These are phyloP conservation scores for Oscheius sp. DNA, from an alignment of 2,888 invertebrate genomes.

Conservation along the genomic window DNA sequence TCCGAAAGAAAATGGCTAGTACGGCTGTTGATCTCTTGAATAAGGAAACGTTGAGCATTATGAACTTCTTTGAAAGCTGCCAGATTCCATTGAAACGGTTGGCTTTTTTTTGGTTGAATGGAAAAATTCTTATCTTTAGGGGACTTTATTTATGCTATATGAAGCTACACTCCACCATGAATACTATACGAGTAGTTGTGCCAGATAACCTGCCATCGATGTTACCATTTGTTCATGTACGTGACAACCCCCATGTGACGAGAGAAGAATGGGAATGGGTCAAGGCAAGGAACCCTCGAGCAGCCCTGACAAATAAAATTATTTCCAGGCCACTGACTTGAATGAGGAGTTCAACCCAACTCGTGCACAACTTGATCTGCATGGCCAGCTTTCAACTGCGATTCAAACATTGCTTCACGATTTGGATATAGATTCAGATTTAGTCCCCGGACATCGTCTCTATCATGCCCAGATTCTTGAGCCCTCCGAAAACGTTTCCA, in stretches of 20 bases:
- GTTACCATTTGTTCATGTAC: conserved; percentile 88
- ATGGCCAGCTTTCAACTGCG: conserved; percentile 58
- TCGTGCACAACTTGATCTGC: conserved; percentile 71
- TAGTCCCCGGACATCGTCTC: conserved; percentile 83
- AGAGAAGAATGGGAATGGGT: conserved; percentile 93
- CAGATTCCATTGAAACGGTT: conserved; percentile 80
- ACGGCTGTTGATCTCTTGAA: conserved; percentile 83
- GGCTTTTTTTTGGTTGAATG: background rate
- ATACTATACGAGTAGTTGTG: conserved; percentile 79
- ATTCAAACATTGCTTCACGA: conserved; percentile 56
- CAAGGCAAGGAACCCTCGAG: conserved; percentile 35
- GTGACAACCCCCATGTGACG: conserved; percentile 90
- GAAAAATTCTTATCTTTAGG: conserved; percentile 21
- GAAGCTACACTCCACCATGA: conserved; percentile 87
- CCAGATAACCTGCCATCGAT: conserved; percentile 91
- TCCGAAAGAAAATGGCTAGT: conserved; percentile 74
- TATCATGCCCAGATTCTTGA: conserved; percentile 94
- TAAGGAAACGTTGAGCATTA: conserved; percentile 83
- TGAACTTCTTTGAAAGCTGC: conserved; percentile 82
- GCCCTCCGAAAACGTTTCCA: conserved; percentile 86
- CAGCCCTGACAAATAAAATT: conserved; percentile 27
- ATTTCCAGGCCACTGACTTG: conserved; percentile 44
- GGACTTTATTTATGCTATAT: conserved; percentile 94
- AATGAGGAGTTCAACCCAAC: conserved; percentile 53
- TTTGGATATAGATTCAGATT: conserved; percentile 58